Evolutionary conservation across 1,140 invertebrate genomes (phyloP).

Genomic region (Pogonomyrmex californicus): DNA sequence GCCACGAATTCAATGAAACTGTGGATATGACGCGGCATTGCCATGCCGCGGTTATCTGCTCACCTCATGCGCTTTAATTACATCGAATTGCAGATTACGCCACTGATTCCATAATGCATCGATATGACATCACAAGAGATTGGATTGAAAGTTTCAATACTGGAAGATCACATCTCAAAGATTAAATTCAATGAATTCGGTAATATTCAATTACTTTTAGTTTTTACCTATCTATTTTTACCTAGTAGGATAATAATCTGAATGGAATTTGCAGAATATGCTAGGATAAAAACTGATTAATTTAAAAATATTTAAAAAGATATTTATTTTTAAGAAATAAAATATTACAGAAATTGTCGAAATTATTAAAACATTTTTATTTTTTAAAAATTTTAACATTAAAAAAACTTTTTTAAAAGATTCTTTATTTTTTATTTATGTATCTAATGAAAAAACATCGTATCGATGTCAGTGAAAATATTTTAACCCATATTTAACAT

Average conservation of each 20-base stretch:
- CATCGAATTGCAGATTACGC: constrained; percentile 61
- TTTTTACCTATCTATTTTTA: not conserved
- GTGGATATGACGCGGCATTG: constrained; percentile 54
- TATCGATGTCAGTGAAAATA: not conserved
- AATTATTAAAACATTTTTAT: not conserved
- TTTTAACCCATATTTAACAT: not conserved
- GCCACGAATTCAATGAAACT: constrained; percentile 64
- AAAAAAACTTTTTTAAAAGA: not conserved
- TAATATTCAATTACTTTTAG: constrained; percentile 11
- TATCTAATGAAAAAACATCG: not conserved
- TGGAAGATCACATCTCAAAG: not conserved
- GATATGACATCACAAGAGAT: constrained; percentile 58
- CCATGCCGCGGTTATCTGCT: constrained; percentile 59
- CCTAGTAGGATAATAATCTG: not conserved
- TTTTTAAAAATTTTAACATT: not conserved
- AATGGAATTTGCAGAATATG: not conserved
- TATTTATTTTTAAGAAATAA: not conserved
- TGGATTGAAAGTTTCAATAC: constrained; percentile 47
- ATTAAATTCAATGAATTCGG: constrained; percentile 21
- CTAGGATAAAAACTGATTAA: not conserved
- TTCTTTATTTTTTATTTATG: not conserved
- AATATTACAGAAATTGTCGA: not conserved
- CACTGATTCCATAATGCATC: constrained; percentile 49
- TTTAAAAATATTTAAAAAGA: not conserved
- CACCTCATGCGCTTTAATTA: constrained; percentile 58